Conservation (phyloP, 2,797 vertebrate genomes). For the Spinibarbus caldwelli region DNA sequence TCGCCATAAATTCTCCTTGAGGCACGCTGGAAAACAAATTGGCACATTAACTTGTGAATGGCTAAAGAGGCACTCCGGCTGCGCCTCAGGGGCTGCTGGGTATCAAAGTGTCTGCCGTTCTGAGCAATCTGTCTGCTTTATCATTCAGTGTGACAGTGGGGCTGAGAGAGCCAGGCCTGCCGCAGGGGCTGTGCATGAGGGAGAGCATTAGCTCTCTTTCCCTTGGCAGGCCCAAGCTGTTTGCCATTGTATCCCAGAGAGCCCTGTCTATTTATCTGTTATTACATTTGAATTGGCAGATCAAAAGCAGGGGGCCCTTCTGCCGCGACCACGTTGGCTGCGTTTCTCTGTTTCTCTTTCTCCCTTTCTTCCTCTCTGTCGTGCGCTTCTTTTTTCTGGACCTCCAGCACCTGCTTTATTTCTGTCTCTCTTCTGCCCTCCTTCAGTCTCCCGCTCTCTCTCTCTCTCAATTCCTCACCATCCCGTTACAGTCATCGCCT, state of each 20-base stretch:
- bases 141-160: conserved; percentile 83
- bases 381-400: conserved; percentile 6
- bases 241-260: conserved; percentile 78
- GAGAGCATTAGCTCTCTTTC: conserved; percentile 79
- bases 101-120: conserved; percentile 84
- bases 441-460: conserved; percentile 30
- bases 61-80: conserved; percentile 77
- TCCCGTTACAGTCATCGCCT: conserved; percentile 25
- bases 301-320: conserved; percentile 74
- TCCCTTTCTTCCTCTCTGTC: conserved; percentile 47
- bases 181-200: conserved; percentile 64
- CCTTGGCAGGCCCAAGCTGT: conserved; percentile 78
- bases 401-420: conserved; percentile 16
- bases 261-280: conserved; percentile 80
- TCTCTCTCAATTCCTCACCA: conserved; percentile 36
- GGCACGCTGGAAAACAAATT: conserved; percentile 83
- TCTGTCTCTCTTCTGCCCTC: conserved; percentile 19
- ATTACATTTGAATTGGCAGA: conserved; percentile 79
- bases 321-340: conserved; percentile 71
- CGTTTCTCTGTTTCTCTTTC: conserved; percentile 57
- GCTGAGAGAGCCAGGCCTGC: conserved; percentile 68
- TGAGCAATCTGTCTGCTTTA: conserved; percentile 85
- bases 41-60: conserved; percentile 83
- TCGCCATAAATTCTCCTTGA: conserved; percentile 87
- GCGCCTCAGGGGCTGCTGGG: conserved; percentile 80